Evolutionary conservation across 2,888 invertebrate genomes (phyloP).

Genomic region (Scaptomyza polygonia): DNA sequence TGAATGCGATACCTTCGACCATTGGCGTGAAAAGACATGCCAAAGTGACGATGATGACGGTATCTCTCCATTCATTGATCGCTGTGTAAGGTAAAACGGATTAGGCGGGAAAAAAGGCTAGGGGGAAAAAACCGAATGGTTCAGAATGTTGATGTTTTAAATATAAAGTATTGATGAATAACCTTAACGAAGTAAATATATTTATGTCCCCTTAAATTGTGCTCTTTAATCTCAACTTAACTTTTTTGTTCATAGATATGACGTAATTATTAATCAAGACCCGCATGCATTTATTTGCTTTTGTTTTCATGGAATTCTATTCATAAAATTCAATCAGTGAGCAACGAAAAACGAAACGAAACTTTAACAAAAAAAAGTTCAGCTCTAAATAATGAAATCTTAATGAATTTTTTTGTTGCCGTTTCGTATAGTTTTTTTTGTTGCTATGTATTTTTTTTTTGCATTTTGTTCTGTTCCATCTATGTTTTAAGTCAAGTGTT

Average conservation of each 20-base stretch:
- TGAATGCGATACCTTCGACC: conserved; percentile 81
- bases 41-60: conserved; percentile 59
- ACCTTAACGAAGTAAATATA: not conserved
- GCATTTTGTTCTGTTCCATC: conserved; percentile 23
- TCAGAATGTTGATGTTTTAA: not conserved
- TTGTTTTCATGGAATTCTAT: conserved; percentile 53
- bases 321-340: conserved; percentile 38
- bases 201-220: too few species aligned
- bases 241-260: conserved; percentile 16
- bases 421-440: conserved; percentile 11
- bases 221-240: not conserved
- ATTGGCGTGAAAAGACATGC: conserved; percentile 76
- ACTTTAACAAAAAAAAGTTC: conserved; percentile 26
- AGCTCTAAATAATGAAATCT: conserved; percentile 70
- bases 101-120: conserved; percentile 12
- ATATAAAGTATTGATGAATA: not conserved
- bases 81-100: conserved; percentile 12
- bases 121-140: not conserved
- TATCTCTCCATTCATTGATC: conserved; percentile 46
- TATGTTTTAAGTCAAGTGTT: conserved; percentile 66
- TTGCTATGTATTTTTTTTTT: conserved; percentile 3
- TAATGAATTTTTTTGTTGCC: conserved; percentile 60
- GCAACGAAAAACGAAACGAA: conserved; percentile 2
- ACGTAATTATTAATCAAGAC: conserved; percentile 21
- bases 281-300: conserved; percentile 31